Evolutionary conservation across 2,888 invertebrate genomes (phyloP), one percentile per base, ranked within the genome.

Genomic region (Pegoplata infirma): DNA sequence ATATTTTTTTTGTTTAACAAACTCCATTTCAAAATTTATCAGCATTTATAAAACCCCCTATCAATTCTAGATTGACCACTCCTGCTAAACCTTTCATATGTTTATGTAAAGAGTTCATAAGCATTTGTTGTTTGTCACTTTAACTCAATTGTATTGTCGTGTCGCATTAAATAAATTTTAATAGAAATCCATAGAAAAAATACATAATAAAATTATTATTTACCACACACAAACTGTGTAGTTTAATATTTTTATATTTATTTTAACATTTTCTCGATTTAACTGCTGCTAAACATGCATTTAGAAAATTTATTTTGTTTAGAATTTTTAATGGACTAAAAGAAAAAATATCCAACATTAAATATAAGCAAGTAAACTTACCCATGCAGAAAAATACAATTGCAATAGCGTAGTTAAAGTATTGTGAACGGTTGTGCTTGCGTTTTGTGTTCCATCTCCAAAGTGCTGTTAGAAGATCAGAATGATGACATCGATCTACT

Each of bases 91-190:
- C 40, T 23, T 10, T 0, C 16, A 17, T 19, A 21, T 44, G 16
- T 23, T 47, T 6, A 17, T 21, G 44, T 32, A n/a, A n/a, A 46
- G 32, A 59, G 77, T 73, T 77, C 67, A 74, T 74, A 64, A 64
- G 74, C 64, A 64, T 69, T 69, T 66, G 67, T 79, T 79, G 71
- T 75, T 74, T 75, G 61, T 71, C 79, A 75, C 79, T 71, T 79
- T 63, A 71, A 17, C 66, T 79, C 75, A 75, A 75, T 79, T 71
- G 75, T 75, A 61, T 69, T 75, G 66, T 79, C 71, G 79, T 75
- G 78, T 75, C 78, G 71, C 69, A 79, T 79, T 75, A 67, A 79
- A 79, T 75, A 79, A 79, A 75, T 79, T 73, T 75, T 51, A 69
- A 75, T 44, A 66, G 69, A 74, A 64, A 44, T n/a, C n/a, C n/a